Conservation (phyloP, 2,113 vertebrate genomes). For the Heloderma charlesbogerti region DNA sequence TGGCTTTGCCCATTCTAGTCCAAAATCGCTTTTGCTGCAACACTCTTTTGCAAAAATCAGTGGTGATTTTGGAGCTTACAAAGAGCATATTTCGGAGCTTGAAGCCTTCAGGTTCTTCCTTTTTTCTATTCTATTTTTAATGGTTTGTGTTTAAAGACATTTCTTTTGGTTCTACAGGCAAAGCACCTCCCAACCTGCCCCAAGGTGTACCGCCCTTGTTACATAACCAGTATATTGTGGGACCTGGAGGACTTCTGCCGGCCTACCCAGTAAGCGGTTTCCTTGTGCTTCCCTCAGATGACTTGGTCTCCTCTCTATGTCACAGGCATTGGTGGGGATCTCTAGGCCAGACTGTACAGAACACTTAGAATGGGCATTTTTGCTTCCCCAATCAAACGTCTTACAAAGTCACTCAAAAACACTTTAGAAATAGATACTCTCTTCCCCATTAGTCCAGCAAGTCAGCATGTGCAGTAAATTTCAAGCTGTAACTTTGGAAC, state of each 20-base stretch:
- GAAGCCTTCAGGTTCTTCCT: background rate
- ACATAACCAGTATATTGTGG: slow-evolving; percentile 98
- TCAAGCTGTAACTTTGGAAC: background rate
- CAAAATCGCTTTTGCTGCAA: background rate
- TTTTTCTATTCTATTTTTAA: background rate
- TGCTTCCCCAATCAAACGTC: background rate
- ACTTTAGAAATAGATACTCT: background rate
- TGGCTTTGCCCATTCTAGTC: background rate
- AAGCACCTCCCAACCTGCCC: slow-evolving; percentile 94
- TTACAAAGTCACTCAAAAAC: background rate
- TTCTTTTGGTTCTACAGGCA: slow-evolving; percentile 83
- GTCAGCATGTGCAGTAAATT: background rate
- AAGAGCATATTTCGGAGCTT: background rate
- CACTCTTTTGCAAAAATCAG: background rate
- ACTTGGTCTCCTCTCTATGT: background rate
- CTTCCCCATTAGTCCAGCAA: background rate
- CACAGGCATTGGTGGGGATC: background rate
- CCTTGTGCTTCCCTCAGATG: slow-evolving; percentile 41
- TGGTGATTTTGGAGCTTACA: background rate
- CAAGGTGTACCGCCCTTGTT: slow-evolving; percentile 94
- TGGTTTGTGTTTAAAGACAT: slow-evolving; percentile 44
- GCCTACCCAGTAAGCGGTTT: slow-evolving; percentile 92
- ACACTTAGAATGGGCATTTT: background rate
- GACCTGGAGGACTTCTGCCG: slow-evolving; percentile 95
- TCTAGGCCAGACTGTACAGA: no score